Evolutionary conservation across 2,113 vertebrate genomes (phyloP).

Genomic region (Mesoclemmys tuberculata): DNA sequence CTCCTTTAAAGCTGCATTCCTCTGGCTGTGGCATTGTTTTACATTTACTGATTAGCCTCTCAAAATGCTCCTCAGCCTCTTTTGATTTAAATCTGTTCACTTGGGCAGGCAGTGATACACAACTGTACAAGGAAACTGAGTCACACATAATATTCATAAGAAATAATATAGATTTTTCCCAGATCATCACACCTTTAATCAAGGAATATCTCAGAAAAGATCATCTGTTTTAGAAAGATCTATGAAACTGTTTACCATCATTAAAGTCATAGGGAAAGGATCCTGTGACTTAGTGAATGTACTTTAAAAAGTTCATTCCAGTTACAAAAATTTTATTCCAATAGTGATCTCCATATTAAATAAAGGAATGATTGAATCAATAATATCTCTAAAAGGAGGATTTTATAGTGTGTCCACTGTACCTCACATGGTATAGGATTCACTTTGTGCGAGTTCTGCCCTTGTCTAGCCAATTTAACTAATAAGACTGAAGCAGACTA

Average conservation of each 20-base stretch:
- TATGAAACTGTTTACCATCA: background rate
- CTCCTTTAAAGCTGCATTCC: no score
- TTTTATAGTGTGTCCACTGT: rapidly evolving
- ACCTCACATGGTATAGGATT: background rate
- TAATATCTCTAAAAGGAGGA: background rate
- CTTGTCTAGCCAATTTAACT: background rate
- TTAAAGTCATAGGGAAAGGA: background rate
- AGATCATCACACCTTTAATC: no score
- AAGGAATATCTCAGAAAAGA: background rate
- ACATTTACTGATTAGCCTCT: no score
- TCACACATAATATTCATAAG: no score
- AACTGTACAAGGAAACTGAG: no score
- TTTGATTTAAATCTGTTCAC: no score
- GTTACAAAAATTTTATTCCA: background rate
- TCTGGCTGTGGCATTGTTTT: no score
- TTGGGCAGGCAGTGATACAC: no score
- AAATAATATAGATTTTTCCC: no score
- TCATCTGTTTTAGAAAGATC: background rate
- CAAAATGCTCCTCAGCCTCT: no score
- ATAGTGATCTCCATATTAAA: background rate
- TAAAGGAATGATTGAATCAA: background rate
- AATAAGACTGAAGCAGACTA: background rate
- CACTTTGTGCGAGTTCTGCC: background rate
- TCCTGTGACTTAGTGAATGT: background rate
- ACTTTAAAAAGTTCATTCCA: background rate